These are phyloP conservation scores for Gulo gulo DNA, from an alignment of 2,113 vertebrate genomes.

Conservation along the genomic window DNA sequence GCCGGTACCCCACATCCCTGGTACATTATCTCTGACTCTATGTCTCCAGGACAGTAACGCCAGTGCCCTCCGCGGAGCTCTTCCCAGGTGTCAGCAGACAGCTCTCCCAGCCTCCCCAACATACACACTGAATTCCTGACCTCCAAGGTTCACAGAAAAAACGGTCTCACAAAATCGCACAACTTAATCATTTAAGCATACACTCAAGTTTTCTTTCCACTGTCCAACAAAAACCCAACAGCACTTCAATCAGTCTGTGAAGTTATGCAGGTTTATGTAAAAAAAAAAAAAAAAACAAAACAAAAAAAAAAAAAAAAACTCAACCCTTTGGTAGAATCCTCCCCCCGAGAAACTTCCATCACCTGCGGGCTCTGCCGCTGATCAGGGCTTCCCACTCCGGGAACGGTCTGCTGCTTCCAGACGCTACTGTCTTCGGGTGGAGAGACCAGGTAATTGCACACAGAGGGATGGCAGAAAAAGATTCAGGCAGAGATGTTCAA, in stretches of 20 bases:
- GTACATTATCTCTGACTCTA: accelerated
- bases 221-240: not conserved
- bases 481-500: not conserved
- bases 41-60: accelerated
- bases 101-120: accelerated
- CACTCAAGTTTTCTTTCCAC: not conserved
- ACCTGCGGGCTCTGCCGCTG: too few relatives aligned
- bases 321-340: not conserved
- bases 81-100: accelerated
- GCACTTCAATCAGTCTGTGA: not conserved
- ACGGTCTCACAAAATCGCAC: not conserved
- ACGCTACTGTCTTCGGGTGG: not conserved
- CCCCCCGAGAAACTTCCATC: not conserved
- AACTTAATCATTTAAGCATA: not conserved
- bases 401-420: not conserved
- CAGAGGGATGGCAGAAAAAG: accelerated
- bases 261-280: not conserved
- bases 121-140: not conserved
- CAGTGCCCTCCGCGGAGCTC: not conserved
- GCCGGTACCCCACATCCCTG: too few relatives aligned
- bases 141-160: not conserved
- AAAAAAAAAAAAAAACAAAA: not conserved
- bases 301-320: too few relatives aligned
- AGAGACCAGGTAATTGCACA: not conserved
- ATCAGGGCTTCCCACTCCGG: not conserved